These are phyloP conservation scores for Sturnira hondurensis DNA, from an alignment of 2,113 vertebrate species.

Conservation along the genomic window DNA sequence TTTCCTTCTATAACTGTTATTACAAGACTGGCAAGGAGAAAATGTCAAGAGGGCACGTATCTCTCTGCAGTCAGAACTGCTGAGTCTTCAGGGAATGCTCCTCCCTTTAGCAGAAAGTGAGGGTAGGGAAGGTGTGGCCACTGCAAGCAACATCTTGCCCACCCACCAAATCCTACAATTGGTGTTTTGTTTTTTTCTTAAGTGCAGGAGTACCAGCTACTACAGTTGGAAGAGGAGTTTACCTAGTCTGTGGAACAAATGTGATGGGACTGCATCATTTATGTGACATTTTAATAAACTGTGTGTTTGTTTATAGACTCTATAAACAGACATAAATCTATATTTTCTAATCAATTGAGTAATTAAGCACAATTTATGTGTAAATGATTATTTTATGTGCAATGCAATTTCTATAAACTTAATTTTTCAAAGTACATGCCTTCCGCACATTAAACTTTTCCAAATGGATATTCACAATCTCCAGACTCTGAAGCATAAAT, in stretches of 20 bases:
- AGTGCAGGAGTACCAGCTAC: not conserved
- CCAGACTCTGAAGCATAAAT: constrained; percentile 62
- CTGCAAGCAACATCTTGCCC: not conserved
- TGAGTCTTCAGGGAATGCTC: not conserved
- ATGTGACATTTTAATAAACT: constrained; percentile 42
- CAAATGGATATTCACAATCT: constrained; percentile 54
- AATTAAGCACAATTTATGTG: constrained; percentile 65
- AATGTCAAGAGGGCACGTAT: not conserved
- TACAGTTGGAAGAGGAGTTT: not conserved
- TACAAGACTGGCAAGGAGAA: not conserved
- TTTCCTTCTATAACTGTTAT: not conserved
- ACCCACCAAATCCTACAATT: not conserved
- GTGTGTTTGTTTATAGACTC: constrained; percentile 30
- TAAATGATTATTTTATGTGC: constrained; percentile 52
- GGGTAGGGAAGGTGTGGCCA: rapidly evolving
- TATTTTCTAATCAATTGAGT: constrained; percentile 57
- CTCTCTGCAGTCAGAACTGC: not conserved
- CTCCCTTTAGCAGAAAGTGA: not conserved
- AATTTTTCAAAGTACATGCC: constrained; percentile 52
- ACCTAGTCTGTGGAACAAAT: not conserved
- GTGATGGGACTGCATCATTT: not conserved
- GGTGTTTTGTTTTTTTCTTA: not conserved
- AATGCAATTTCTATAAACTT: constrained; percentile 41
- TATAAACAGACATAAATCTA: constrained; percentile 52
- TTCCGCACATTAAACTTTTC: constrained; percentile 51